Base-by-base conservation (phyloP, 2,113 vertebrate genomes). In the Paratilapia polleni region DNA sequence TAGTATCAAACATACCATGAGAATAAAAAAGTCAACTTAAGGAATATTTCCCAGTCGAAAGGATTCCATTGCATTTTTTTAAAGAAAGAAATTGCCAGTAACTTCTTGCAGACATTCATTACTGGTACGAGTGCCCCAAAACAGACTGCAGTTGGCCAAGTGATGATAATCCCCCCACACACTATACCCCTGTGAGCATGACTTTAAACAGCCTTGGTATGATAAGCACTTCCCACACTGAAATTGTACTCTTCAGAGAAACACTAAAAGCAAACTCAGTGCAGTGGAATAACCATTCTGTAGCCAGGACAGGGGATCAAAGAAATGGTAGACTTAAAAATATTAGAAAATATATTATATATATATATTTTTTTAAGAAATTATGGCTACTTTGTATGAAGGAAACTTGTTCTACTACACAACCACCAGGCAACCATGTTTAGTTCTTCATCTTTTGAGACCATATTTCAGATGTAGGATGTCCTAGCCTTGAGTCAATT, bases 201-300 rank as follows among this genome's bases (percentile, higher is more conserved):
- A 66, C 73, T 89, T 91, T 63, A 87, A 92, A 92, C 79, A 81
- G 83, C 70, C 64, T 63, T 79, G 80, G 80, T 73, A 92, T 90
- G 89, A 81, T 86, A 76, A 89, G 83, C 78, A 81, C 83, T 86
- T 87, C 84, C 83, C 84, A 90, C 91, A 88, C 77, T 89, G 66
- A 78, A 59, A 87, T 82, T 85, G 76, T 31, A 78, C 80, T 84
- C 74, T 54, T 75, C 49, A 76, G 57, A 60, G 80, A 89, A 77
- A 75, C 41, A 31, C 59, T 68, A 78, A 80, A n/a, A 19, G 81
- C 52, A 78, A 76, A 81, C 68, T 84, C 77, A 47, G 57, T 28
- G 68, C 54, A 80, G 75, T 87, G 85, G 26, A 77, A 88, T 87
- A 84, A 78, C 64, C 43, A 14, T 76, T 75, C 56, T 49, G 36